Base-by-base conservation (phyloP, 2,888 invertebrate genomes). In the Melieria crassipennis region DNA sequence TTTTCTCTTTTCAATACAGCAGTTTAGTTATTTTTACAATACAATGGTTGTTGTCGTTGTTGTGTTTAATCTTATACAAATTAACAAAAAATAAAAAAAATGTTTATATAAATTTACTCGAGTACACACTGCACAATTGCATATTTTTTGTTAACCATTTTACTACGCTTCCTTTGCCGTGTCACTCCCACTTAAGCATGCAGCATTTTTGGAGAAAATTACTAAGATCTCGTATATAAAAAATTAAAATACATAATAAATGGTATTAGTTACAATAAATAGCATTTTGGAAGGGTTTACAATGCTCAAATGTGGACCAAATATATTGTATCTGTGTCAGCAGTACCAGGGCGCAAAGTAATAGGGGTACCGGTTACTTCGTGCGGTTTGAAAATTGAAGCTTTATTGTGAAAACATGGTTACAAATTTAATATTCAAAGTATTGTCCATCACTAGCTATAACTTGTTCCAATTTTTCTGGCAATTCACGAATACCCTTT, bases 161-260 rank as follows among this genome's bases (percentile, higher is more conserved):
- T 43, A 52, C 48, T 66, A 45, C n/a, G 30, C 30, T 30, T 30
- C 30, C 30, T 30, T 30, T 30, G 30, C 30, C 30, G 30, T 30
- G 30, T 1, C 30, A 30, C 30, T 30, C 30, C 30, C 30, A 30
- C 30, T 30, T 3, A 52, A 55, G 47, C 16, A 57, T 42, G 11
- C 42, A 47, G 13, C 42, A 11, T 5, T 58, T 67, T 10, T 62
- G 42, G 62, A 68, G 69, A 62, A 69, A 63, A 30, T 45, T 45
- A 63, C 62, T 62, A 16, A 66, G 9, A 61, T 60, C 63, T 68
- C 63, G 60, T 72, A 74, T 60, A 74, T 30, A 69, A 72, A 69
- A 46, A 67, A 70, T 69, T 69, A 58, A 71, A 69, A 72, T 66
- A 74, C 72, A 71, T 69, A 72, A 72, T 74, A 61, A 69, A 69